Conservation (phyloP, 2,888 invertebrate species). For the Eristalis pertinax region DNA sequence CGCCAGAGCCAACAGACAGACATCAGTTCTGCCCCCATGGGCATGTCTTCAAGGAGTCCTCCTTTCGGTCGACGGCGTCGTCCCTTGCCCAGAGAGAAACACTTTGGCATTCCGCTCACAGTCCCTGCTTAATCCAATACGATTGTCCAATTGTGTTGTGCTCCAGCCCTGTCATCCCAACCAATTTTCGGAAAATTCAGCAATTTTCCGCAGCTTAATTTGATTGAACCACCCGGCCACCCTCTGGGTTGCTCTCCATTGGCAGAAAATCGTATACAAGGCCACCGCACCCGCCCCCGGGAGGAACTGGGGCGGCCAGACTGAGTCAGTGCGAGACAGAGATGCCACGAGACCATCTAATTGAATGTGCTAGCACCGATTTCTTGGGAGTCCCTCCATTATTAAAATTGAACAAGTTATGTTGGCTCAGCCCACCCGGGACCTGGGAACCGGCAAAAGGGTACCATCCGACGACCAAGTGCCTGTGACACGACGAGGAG, state of each 20-base stretch:
- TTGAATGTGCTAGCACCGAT: slow-evolving; percentile 60
- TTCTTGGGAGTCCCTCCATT: slow-evolving; percentile 38
- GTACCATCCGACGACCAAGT: background rate
- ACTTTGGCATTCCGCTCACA: slow-evolving; percentile 61
- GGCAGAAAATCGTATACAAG: background rate
- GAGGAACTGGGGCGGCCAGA: background rate
- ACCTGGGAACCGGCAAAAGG: background rate
- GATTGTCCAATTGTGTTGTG: slow-evolving; percentile 63
- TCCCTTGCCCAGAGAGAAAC: background rate
- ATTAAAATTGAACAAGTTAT: slow-evolving; percentile 45
- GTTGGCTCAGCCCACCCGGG: background rate
- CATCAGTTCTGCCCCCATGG: slow-evolving; percentile 9
- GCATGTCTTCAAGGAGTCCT: background rate
- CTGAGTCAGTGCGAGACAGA: slow-evolving; percentile 3
- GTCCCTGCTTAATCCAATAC: slow-evolving; percentile 57
- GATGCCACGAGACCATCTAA: slow-evolving; percentile 32
- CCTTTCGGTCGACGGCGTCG: background rate
- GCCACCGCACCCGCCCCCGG: background rate
- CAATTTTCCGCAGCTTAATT: slow-evolving; percentile 71
- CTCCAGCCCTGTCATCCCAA: slow-evolving; percentile 53
- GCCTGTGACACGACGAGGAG: slow-evolving; percentile 29
- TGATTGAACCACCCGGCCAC: slow-evolving; percentile 37
- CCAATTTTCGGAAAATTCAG: slow-evolving; percentile 64
- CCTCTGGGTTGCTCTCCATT: background rate
- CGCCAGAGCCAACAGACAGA: slow-evolving; percentile 10